phyloP scores from a whole-genome alignment of 1,140 invertebrate species.

The Lepidurus packardi region DNA sequence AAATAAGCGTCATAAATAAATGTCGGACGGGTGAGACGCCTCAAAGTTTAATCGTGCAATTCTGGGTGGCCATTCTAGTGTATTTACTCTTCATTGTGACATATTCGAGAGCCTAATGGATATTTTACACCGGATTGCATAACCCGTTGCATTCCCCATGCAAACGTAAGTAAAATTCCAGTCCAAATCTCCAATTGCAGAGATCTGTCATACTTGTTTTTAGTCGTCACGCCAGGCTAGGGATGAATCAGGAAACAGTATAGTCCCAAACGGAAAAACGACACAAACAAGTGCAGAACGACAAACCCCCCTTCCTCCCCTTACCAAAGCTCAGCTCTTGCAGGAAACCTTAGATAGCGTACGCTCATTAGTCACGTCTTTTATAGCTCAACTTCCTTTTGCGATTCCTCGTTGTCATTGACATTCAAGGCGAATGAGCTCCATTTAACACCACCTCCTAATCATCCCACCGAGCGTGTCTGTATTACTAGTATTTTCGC shows the following conservation, averaged over 20 bases:
- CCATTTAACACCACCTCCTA: not conserved
- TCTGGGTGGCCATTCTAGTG: not conserved
- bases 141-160: not conserved
- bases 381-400: not conserved
- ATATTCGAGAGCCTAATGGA: not conserved
- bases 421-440: not conserved
- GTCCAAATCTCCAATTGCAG: too few species aligned
- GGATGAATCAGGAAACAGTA: conserved; percentile 2
- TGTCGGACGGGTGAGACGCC: conserved; percentile 11
- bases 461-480: not conserved
- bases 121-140: not conserved
- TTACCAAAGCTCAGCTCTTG: not conserved
- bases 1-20: conserved; percentile 10
- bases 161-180: not conserved
- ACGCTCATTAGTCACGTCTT: not conserved
- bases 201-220: not conserved
- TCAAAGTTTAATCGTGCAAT: not conserved
- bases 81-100: not conserved
- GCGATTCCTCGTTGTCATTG: not conserved
- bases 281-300: not conserved
- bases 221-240: not conserved
- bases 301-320: not conserved
- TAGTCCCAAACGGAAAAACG: not conserved
- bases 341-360: not conserved
- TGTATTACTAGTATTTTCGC: too few species aligned